A percentile compares a stretch with the other conserved stretches of the same genome.
phyloP scores from a whole-genome alignment of 2,888 invertebrate genomes.

The Mesoligia furuncula region DNA sequence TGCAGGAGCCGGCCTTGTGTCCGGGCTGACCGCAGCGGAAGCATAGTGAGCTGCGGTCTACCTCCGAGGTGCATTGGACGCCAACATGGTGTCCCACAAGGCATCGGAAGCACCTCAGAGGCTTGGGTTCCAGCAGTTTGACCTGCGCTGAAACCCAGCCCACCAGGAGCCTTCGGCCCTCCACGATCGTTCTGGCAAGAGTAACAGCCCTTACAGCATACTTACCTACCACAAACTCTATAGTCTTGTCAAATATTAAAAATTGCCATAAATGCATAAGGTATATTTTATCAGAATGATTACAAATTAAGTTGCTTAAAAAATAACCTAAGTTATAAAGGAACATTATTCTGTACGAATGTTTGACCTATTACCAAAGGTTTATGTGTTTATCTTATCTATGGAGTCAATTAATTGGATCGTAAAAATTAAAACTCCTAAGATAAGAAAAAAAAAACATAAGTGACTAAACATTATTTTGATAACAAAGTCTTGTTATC shows the following conservation, averaged over 20 bases:
- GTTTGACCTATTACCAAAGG: slow-evolving; percentile 13
- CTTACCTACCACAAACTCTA: not conserved
- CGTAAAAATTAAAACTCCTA: slow-evolving; percentile 47
- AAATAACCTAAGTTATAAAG: not conserved
- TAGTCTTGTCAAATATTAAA: not conserved
- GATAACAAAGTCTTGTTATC: too few relatives aligned
- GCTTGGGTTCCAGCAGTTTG: too few relatives aligned
- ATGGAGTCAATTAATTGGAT: slow-evolving; percentile 53
- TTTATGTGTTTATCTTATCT: slow-evolving; percentile 31
- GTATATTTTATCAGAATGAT: not conserved
- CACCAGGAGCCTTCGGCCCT: too few relatives aligned
- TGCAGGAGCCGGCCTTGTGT: too few relatives aligned
- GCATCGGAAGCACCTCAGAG: too few relatives aligned
- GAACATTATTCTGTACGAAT: not conserved
- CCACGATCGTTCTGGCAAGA: too few relatives aligned
- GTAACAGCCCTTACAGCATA: not conserved
- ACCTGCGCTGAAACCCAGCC: too few relatives aligned
- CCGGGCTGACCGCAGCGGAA: too few relatives aligned
- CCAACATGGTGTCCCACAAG: too few relatives aligned
- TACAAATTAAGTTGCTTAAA: not conserved
- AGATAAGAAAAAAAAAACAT: slow-evolving; percentile 34
- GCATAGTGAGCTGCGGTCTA: too few relatives aligned
- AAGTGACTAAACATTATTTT: too few relatives aligned
- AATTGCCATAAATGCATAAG: not conserved
- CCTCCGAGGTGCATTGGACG: too few relatives aligned